phyloP scores from a whole-genome alignment of 2,888 invertebrate species.

The Lasioglossum leucozonium region DNA sequence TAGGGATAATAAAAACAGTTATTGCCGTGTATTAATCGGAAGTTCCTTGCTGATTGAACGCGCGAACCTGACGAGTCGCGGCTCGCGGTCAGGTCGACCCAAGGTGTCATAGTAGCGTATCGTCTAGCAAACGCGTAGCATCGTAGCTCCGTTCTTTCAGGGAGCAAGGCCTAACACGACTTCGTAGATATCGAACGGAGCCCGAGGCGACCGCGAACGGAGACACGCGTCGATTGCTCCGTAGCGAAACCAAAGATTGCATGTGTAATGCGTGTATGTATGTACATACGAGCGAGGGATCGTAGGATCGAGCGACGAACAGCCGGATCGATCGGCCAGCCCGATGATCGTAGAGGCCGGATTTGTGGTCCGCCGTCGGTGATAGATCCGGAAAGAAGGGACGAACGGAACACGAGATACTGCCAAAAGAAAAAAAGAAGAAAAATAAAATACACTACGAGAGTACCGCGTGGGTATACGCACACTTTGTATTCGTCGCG shows the following conservation, averaged over 20 bases:
- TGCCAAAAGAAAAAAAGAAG: no score
- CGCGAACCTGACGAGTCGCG: neutral
- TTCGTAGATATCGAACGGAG: slow-evolving; percentile 43
- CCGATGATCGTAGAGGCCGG: neutral
- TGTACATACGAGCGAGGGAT: slow-evolving; percentile 37
- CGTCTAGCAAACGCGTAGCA: slow-evolving; percentile 31
- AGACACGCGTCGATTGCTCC: slow-evolving; percentile 33
- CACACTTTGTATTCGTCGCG: slow-evolving; percentile 75
- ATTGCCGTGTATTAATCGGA: neutral
- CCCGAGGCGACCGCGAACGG: neutral
- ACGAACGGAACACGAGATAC: slow-evolving; percentile 63
- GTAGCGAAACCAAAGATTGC: slow-evolving; percentile 72
- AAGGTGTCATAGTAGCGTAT: slow-evolving; percentile 17
- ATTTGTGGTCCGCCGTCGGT: slow-evolving; percentile 1
- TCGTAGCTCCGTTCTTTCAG: slow-evolving; percentile 26
- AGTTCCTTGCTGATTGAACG: neutral
- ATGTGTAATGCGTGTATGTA: slow-evolving; percentile 30
- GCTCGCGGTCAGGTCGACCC: slow-evolving; percentile 5
- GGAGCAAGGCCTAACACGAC: slow-evolving; percentile 58
- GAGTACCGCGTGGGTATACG: slow-evolving; percentile 70
- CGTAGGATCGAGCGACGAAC: neutral
- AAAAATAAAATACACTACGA: slow-evolving; percentile 62
- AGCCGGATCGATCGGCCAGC: neutral
- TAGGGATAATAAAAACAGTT: neutral
- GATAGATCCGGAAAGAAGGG: neutral